Evolutionary conservation across 2,113 vertebrate species (phyloP), one percentile per base, ranked within the genome.

Genomic region (Balaenoptera acutorostrata): DNA sequence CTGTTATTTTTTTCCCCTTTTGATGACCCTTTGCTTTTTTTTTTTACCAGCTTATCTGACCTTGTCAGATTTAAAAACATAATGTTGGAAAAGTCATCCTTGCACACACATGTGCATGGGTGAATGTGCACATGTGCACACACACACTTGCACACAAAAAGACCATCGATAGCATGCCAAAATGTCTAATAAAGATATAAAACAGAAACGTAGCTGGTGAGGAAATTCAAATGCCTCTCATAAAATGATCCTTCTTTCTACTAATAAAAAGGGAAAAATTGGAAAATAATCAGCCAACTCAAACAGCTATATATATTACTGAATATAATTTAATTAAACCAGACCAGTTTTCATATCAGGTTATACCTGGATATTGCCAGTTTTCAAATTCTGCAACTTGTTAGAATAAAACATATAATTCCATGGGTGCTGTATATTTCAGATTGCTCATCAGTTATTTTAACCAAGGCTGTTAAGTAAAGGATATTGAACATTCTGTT

Each of bases 1-100:
- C 98, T 99, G 98, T 98, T 98, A 98, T 99, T 99, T 98, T 99
- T 98, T 98, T 46, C 98, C 98, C 99, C 98, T 99, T 98, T 98
- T 98, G 98, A 98, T 99, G 99, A 99, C 99, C 98, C 98, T 98
- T 98, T 98, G 96, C 97, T 98, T 93, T 97, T 98, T 93, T 95
- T 97, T 63, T 61, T 80, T 29, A 46, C 31, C 93, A 98, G 98
- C 98, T 98, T 97, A 88, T 97, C 96, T 98, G 99, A 99, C 98
- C 99, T 99, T 99, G 99, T 99, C 98, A 98, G 97, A 98, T 98
- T 99, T 98, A 98, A 98, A 99, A 99, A 98, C 98, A 98, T 98
- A 98, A 98, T 98, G 98, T 97, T 98, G 95, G 97, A 98, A 98
- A 98, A 99, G 98, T 98, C 98, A 98, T 97, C 95, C 84, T 93